Evolutionary conservation across 2,888 invertebrate genomes (phyloP).

Genomic region (Teleiodes luculella): DNA sequence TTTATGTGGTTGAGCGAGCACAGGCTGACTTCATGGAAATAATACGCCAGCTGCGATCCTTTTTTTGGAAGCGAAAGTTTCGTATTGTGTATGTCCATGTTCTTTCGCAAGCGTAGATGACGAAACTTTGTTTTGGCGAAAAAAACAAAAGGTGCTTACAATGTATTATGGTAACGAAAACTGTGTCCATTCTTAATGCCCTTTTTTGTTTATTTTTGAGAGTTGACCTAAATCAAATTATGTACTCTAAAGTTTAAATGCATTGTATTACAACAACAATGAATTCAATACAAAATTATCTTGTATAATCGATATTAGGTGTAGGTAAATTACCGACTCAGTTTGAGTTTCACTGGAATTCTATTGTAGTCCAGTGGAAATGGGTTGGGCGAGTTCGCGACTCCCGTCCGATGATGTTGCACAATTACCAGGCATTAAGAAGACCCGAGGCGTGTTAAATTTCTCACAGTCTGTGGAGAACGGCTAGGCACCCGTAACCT

Average conservation of each 20-base stretch:
- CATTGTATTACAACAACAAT: neutral
- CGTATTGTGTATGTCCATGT: neutral
- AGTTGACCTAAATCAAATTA: neutral
- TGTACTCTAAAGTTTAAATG: neutral
- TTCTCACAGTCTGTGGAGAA: conserved; percentile 59
- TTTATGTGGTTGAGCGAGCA: conserved; percentile 40
- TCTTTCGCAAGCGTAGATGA: neutral
- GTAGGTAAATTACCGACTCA: conserved; percentile 15
- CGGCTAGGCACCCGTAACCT: conserved; percentile 48
- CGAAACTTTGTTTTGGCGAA: neutral
- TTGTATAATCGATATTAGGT: conserved; percentile 5
- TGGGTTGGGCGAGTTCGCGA: conserved; percentile 32
- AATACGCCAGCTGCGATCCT: conserved; percentile 13
- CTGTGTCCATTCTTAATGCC: neutral
- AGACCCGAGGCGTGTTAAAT: conserved; percentile 58
- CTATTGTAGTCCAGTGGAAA: conserved; percentile 30
- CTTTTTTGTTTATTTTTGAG: neutral
- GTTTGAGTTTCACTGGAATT: conserved; percentile 4
- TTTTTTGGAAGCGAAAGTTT: conserved; percentile 13
- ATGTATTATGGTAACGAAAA: neutral
- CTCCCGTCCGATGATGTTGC: conserved; percentile 42
- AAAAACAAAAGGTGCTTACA: conserved; percentile 8
- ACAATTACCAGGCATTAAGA: conserved; percentile 65
- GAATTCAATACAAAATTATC: neutral
- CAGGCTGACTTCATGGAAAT: conserved; percentile 21